A percentile compares a stretch with the other conserved stretches of the same genome.
Evolutionary conservation across 2,888 invertebrate genomes (phyloP).

Genomic region (Spilosoma lubricipeda): DNA sequence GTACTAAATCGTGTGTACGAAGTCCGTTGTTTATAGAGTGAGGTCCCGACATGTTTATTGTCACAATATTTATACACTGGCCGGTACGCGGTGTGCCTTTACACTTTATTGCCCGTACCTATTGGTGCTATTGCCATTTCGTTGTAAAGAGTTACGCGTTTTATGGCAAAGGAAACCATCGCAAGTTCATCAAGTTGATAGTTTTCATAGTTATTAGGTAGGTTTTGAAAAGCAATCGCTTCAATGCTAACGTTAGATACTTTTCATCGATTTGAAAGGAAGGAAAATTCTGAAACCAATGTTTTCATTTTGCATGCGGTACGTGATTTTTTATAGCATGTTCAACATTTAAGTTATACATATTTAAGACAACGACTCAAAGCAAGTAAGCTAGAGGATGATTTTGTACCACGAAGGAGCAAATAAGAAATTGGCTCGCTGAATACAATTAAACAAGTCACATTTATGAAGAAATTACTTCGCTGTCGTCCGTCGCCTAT

Average conservation of each 20-base stretch:
- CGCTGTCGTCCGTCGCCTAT: too few species aligned
- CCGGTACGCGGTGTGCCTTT: constrained; percentile 20
- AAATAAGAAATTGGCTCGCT: too few species aligned
- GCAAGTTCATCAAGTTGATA: constrained; percentile 13
- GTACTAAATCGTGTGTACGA: constrained; percentile 36
- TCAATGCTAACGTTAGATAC: not conserved
- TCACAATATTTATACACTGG: constrained; percentile 42
- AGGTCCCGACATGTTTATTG: constrained; percentile 38
- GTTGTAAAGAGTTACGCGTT: constrained; percentile 17
- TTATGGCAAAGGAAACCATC: constrained; percentile 15
- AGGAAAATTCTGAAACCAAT: not conserved
- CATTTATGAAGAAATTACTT: too few species aligned
- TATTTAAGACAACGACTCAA: not conserved
- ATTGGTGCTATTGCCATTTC: constrained; percentile 28
- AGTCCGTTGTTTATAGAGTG: constrained; percentile 42
- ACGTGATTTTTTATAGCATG: not conserved
- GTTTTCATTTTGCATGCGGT: not conserved
- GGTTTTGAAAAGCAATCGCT: not conserved
- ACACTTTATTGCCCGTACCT: constrained; percentile 35
- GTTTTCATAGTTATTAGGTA: constrained; percentile 2
- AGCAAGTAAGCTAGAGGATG: too few species aligned
- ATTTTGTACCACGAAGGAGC: too few species aligned
- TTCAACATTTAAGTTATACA: not conserved
- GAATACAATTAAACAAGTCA: too few species aligned
- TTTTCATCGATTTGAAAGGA: not conserved